Base-by-base conservation (phyloP, 2,113 vertebrate species). In the zebrafish (Danio rerio) region DNA sequence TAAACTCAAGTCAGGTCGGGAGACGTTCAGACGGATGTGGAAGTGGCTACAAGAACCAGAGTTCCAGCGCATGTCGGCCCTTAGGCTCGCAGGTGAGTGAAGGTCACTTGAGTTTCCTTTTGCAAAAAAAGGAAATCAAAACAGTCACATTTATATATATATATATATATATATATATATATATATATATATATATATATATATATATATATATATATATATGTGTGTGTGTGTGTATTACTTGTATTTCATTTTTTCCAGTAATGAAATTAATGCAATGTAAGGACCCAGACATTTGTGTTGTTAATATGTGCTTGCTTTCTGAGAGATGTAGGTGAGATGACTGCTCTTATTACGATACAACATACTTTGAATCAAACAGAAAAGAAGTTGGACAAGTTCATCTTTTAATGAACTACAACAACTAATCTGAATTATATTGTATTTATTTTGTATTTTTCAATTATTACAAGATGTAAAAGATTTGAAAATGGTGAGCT, bases 21-120 rank as follows among this genome's bases (percentile, higher is more conserved):
- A 99, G 94, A 99, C 98, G 82, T 99, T 99, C 93, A 94, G 97
- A 82, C 95, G 97, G 93, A 99, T 99, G 98, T 99, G 98, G 98
- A 99, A 98, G 93, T 99, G 98, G 98, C 94, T 99, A 68, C 98
- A 99, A 89, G 98, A 98, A 90, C 98, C 98, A 0, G 98, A 99
- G 91, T 99, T 99, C 90, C 98, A 99, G 93, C 94, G 98, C 89
- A 99, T 99, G 97, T 99, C 98, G 49, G 97, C 97, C 68, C 96
- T 99, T 81, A 94, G 97, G 88, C 95, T 99, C 80, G 98, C 98
- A 96, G 97, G 98, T 99, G 96, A 92, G 96, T 92, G 87, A 90
- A 85, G 87, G 73, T 76, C 47, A 63, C 42, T 58, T 1, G 59
- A 59, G 73, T 59, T 13, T 47, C 42, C 52, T 55, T 58, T 5